Conservation (phyloP, 1,140 invertebrate genomes). For the Gryon sp. region DNA sequence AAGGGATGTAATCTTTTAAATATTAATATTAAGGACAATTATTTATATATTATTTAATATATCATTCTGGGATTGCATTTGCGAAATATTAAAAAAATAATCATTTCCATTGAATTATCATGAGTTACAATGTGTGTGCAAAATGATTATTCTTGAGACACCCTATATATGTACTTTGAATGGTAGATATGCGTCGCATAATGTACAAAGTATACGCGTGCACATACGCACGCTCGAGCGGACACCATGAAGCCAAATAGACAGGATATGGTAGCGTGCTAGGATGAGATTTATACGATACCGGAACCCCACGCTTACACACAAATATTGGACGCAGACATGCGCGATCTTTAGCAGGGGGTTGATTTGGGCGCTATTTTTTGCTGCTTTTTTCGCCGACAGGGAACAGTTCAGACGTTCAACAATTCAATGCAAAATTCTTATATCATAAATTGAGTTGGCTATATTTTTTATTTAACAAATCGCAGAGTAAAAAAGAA, state of each 20-base stretch:
- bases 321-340: conserved; percentile 53
- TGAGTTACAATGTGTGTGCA: background rate
- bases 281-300: conserved; percentile 76
- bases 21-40: too few species aligned
- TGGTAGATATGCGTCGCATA: conserved; percentile 44
- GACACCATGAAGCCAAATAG: conserved; percentile 70
- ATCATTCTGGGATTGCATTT: too few species aligned
- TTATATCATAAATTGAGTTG: background rate
- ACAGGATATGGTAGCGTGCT: conserved; percentile 69
- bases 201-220: conserved; percentile 39
- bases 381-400: conserved; percentile 14
- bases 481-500: too few species aligned
- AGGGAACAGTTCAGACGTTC: conserved; percentile 29
- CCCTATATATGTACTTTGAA: conserved; percentile 32
- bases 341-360: conserved; percentile 40
- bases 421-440: conserved; percentile 16
- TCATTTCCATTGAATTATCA: too few species aligned
- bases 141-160: conserved; percentile 1
- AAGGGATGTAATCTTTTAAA: too few species aligned
- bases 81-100: background rate
- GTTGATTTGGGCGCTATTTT: conserved; percentile 38
- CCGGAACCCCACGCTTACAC: conserved; percentile 68
- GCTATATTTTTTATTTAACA: background rate
- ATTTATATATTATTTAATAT: too few species aligned
- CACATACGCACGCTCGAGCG: conserved; percentile 49